A percentile compares a stretch with the other conserved stretches of the same genome.
phyloP scores from a whole-genome alignment of 2,797 vertebrate genomes.

The Manis pentadactyla region DNA sequence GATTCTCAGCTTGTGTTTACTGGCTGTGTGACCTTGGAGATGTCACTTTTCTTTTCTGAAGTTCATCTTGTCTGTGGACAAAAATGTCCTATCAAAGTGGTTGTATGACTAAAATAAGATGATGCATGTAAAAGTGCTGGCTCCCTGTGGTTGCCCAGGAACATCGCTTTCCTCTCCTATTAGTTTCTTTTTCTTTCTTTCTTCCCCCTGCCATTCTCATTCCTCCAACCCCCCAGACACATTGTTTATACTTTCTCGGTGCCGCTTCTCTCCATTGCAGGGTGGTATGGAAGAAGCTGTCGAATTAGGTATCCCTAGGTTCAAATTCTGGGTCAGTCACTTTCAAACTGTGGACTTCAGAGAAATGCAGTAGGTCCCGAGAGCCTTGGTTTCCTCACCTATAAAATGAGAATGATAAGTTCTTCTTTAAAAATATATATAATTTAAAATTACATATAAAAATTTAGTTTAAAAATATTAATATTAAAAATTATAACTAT shows the following conservation, averaged over 20 bases:
- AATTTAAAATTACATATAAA: too few relatives aligned
- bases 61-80: neutral
- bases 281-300: neutral
- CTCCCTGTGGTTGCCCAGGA: neutral
- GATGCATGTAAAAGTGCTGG: neutral
- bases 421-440: neutral
- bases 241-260: neutral
- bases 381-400: conserved; percentile 3
- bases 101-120: neutral
- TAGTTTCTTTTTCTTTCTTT: neutral
- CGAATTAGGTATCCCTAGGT: neutral
- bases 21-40: neutral
- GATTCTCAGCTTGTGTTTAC: neutral
- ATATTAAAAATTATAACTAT: too few relatives aligned
- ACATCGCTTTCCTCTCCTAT: neutral
- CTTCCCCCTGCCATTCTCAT: neutral
- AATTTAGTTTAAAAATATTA: too few relatives aligned
- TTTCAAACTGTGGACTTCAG: neutral
- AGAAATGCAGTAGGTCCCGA: neutral
- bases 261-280: neutral
- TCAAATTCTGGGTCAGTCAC: neutral
- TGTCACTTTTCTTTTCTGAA: conserved; percentile 6
- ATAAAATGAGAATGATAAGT: neutral
- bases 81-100: neutral
- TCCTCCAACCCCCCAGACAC: neutral